Conservation (phyloP, 1,140 invertebrate species). For the Vollenhovia emeryi region DNA sequence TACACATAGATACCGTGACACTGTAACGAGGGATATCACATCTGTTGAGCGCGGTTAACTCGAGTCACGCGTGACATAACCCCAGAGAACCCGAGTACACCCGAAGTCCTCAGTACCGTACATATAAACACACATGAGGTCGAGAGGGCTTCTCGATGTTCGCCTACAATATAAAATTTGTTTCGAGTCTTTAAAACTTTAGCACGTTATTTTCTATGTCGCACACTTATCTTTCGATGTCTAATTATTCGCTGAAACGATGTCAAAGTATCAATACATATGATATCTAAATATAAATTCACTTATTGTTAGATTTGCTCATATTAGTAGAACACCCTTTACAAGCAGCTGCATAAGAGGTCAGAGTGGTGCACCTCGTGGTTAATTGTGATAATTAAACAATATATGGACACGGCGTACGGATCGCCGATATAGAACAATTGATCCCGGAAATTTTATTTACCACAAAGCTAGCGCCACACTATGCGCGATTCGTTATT, state of each 20-base stretch:
- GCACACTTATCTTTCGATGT: background rate
- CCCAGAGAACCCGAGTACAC: constrained; percentile 13
- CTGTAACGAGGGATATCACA: background rate
- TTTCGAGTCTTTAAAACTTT: background rate
- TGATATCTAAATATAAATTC: background rate
- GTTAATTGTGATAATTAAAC: constrained; percentile 33
- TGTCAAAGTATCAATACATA: background rate
- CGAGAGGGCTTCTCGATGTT: background rate
- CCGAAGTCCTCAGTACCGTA: constrained; percentile 59
- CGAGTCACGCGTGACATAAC: constrained; percentile 38
- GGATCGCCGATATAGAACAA: background rate
- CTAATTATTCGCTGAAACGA: background rate
- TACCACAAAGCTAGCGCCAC: too few relatives aligned
- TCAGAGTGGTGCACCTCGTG: background rate
- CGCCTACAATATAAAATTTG: background rate
- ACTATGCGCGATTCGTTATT: too few relatives aligned
- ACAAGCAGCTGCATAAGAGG: background rate
- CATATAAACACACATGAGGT: background rate
- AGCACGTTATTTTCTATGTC: background rate
- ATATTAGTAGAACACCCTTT: background rate
- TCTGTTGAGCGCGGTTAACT: constrained; percentile 63
- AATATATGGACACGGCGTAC: background rate
- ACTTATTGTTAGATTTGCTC: too few relatives aligned
- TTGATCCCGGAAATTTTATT: background rate
- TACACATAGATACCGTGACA: background rate